A percentile compares a stretch with the other conserved stretches of the same genome.
Evolutionary conservation across 2,888 invertebrate species (phyloP).

Genomic region (Emesis furor): DNA sequence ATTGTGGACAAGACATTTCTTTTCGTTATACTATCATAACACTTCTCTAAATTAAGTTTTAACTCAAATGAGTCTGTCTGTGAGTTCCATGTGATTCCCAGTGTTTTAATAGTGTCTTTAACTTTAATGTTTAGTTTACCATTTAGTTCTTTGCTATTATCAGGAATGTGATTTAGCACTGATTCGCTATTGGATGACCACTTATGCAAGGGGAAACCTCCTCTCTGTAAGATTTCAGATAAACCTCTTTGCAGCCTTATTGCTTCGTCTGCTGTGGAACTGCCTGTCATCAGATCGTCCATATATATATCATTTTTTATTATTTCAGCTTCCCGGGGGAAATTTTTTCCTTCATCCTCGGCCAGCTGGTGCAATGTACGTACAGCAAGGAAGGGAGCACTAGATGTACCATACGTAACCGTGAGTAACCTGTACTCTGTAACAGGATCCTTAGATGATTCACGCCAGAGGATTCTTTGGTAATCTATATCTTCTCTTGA

Average conservation of each 20-base stretch:
- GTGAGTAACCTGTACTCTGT: conserved; percentile 47
- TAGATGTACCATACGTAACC: conserved; percentile 47
- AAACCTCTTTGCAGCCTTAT: too few relatives aligned
- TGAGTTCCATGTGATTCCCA: too few relatives aligned
- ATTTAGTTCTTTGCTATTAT: too few relatives aligned
- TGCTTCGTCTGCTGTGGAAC: too few relatives aligned
- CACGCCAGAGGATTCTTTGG: conserved; percentile 57
- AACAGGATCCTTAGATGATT: conserved; percentile 32
- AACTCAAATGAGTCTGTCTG: too few relatives aligned
- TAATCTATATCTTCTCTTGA: conserved; percentile 51
- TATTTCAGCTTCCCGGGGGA: conserved; percentile 38
- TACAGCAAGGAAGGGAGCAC: conserved; percentile 47
- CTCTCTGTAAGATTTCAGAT: neutral
- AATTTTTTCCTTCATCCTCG: conserved; percentile 42
- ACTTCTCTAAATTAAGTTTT: too few relatives aligned
- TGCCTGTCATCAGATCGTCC: conserved; percentile 45
- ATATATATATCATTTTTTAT: conserved; percentile 40
- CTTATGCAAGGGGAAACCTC: conserved; percentile 27
- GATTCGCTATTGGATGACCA: conserved; percentile 28
- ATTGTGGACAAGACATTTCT: conserved; percentile 41
- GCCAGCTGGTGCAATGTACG: conserved; percentile 30
- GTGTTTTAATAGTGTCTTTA: too few relatives aligned
- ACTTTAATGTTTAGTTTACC: too few relatives aligned
- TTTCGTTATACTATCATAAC: conserved; percentile 6
- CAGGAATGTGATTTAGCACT: conserved; percentile 15